Evolutionary conservation across 2,113 vertebrate species (phyloP).

Genomic region (Artemisiospiza belli): DNA sequence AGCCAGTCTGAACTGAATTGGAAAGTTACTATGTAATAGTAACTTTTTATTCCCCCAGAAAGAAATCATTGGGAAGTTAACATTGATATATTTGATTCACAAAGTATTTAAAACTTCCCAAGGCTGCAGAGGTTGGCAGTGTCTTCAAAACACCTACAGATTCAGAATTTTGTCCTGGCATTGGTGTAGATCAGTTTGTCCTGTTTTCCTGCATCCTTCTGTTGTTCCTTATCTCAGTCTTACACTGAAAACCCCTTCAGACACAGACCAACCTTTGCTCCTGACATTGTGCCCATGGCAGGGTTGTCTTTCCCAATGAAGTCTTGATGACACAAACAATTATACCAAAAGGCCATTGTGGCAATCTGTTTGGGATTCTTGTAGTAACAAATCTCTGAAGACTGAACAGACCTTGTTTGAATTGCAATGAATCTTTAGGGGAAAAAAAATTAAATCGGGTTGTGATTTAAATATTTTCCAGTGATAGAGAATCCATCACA

Average conservation of each 20-base stretch:
- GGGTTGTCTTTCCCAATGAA: neutral
- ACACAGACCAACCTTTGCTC: neutral
- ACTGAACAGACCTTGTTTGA: neutral
- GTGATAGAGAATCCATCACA: neutral
- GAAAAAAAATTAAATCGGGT: fast-evolving
- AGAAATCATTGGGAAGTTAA: neutral
- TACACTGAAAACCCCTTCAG: neutral
- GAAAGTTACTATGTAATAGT: neutral
- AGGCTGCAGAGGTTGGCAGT: neutral
- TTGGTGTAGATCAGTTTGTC: neutral
- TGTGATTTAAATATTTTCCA: neutral
- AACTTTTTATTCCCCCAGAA: fast-evolving
- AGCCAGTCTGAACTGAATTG: neutral
- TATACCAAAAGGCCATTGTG: neutral
- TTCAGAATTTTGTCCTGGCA: neutral
- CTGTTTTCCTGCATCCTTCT: neutral
- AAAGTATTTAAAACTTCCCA: neutral
- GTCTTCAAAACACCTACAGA: neutral
- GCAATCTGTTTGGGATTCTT: neutral
- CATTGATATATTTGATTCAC: neutral
- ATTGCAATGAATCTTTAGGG: neutral
- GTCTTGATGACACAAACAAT: neutral
- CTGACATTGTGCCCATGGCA: neutral
- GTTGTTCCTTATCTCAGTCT: neutral
- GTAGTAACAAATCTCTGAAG: neutral